Evolutionary conservation across 1,140 invertebrate species (phyloP).

Genomic region (Papilio polytes): DNA sequence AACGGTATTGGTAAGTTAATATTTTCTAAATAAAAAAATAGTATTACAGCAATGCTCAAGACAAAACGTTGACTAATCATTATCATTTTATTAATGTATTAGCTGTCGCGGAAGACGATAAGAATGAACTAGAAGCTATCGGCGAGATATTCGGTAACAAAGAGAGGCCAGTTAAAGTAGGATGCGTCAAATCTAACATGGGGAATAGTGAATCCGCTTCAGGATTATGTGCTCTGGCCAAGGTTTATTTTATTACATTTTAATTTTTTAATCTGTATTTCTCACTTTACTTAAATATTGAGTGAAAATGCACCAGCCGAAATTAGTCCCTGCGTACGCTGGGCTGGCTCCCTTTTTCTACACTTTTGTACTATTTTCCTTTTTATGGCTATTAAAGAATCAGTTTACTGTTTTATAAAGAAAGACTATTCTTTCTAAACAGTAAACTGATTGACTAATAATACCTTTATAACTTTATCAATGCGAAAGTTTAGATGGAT

Average conservation of each 20-base stretch:
- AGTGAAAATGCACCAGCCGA: too few species aligned
- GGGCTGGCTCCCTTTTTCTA: too few species aligned
- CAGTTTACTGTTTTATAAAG: too few species aligned
- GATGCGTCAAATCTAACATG: conserved; percentile 40
- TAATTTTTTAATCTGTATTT: background rate
- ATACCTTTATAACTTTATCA: too few species aligned
- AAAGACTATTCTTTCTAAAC: too few species aligned
- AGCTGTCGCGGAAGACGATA: conserved; percentile 72
- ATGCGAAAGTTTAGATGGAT: too few species aligned
- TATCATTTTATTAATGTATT: conserved; percentile 48
- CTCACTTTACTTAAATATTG: too few species aligned
- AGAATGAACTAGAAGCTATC: conserved; percentile 61
- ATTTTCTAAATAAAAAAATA: background rate
- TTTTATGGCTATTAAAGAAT: too few species aligned
- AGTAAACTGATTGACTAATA: too few species aligned
- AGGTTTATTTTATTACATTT: background rate
- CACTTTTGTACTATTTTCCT: too few species aligned
- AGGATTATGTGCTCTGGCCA: conserved; percentile 21
- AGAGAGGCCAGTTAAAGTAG: conserved; percentile 20
- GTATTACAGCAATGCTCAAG: too few species aligned
- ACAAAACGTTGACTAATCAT: background rate
- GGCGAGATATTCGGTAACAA: conserved; percentile 67
- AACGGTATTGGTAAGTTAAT: conserved; percentile 85
- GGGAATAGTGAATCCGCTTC: conserved; percentile 35
- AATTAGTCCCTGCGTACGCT: too few species aligned